Percentiles rank a stretch among this genome's conserved stretches.
These are phyloP conservation scores for Antheraea yamamai DNA, from an alignment of 2,888 invertebrate genomes.

Conservation along the genomic window DNA sequence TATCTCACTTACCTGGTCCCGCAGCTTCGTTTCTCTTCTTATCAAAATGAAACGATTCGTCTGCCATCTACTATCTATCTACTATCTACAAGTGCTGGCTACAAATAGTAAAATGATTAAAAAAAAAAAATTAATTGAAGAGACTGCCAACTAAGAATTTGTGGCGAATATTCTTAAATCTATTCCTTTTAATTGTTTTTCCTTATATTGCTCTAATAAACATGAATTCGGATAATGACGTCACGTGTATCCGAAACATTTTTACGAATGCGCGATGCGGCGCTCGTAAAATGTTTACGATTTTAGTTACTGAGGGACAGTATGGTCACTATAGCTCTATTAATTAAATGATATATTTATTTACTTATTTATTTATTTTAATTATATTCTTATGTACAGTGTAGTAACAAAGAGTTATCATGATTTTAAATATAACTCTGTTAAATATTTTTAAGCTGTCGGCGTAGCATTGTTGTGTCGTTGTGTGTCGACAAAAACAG, in stretches of 20 bases:
- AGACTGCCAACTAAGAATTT: too few relatives aligned
- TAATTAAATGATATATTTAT: conserved; percentile 27
- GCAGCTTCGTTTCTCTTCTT: too few relatives aligned
- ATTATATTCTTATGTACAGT: background rate
- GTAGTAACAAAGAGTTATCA: background rate
- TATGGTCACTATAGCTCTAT: conserved; percentile 56
- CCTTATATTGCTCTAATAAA: conserved; percentile 42
- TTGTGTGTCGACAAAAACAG: too few relatives aligned
- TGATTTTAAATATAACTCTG: background rate
- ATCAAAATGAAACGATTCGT: too few relatives aligned
- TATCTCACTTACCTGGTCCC: too few relatives aligned
- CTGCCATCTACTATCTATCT: too few relatives aligned
- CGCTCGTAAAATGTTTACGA: conserved; percentile 76
- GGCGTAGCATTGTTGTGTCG: too few relatives aligned
- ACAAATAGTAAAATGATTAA: too few relatives aligned
- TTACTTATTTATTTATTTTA: background rate
- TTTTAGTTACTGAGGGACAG: conserved; percentile 36
- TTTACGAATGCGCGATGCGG: conserved; percentile 71
- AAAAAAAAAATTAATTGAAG: too few relatives aligned
- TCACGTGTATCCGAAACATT: conserved; percentile 68
- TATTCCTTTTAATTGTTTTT: background rate
- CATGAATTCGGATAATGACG: conserved; percentile 57
- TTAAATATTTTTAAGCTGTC: too few relatives aligned
- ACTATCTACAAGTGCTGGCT: too few relatives aligned
- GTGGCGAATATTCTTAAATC: background rate